These are phyloP conservation scores for Rhagoletis zephyria DNA, from an alignment of 1,140 invertebrate species.

Conservation along the genomic window DNA sequence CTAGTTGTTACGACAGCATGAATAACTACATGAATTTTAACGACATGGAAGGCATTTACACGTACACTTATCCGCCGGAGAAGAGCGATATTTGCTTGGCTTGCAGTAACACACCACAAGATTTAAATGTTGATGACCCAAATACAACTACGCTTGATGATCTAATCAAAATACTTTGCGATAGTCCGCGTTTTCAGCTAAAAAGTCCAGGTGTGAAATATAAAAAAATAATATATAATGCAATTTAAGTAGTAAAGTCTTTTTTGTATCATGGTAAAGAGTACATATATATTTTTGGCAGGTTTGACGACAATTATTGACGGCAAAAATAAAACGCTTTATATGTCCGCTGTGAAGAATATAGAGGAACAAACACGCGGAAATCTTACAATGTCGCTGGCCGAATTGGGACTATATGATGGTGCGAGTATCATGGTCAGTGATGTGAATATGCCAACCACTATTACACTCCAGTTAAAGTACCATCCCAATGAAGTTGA, in stretches of 20 bases:
- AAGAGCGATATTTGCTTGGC: conserved; percentile 88
- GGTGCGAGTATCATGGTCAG: conserved; percentile 90
- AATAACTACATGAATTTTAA: conserved; percentile 99
- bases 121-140: conserved; percentile 80
- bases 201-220: conserved; percentile 79
- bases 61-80: conserved; percentile 94
- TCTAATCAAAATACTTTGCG: conserved; percentile 85
- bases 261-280: neutral
- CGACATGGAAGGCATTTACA: conserved; percentile 96
- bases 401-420: conserved; percentile 86
- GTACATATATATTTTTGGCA: neutral
- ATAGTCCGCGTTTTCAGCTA: conserved; percentile 85
- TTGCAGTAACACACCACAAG: conserved; percentile 85
- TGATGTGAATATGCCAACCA: conserved; percentile 89
- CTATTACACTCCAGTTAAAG: conserved; percentile 81
- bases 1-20: conserved; percentile 89
- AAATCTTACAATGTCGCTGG: conserved; percentile 89
- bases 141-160: conserved; percentile 85
- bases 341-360: conserved; percentile 90
- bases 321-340: conserved; percentile 92
- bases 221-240: neutral
- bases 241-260: neutral
- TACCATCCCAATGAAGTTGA: conserved; percentile 76
- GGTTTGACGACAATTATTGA: conserved; percentile 74
- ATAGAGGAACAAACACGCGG: conserved; percentile 90